Evolutionary conservation across 2,113 vertebrate species (phyloP).

Genomic region (Astur gentilis): DNA sequence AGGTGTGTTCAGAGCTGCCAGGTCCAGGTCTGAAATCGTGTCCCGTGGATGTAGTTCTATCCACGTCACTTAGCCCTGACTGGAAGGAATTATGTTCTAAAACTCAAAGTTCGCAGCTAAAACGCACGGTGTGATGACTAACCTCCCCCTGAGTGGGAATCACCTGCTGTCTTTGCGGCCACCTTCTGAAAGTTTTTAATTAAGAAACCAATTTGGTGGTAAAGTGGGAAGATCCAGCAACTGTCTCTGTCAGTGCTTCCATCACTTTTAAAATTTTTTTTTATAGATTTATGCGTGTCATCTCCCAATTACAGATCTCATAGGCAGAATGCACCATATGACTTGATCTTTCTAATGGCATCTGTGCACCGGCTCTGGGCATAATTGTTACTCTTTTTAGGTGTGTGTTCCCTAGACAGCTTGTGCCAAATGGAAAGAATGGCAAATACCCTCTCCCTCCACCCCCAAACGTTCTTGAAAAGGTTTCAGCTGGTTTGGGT

Average conservation of each 20-base stretch:
- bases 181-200: not conserved
- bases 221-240: not conserved
- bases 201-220: not conserved
- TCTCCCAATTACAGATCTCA: not conserved
- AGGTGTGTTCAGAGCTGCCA: not conserved
- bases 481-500: not conserved
- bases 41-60: not conserved
- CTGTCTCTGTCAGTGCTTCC: not conserved
- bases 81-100: not conserved
- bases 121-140: not conserved
- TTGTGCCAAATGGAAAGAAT: not conserved
- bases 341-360: not conserved
- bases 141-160: not conserved
- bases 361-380: not conserved
- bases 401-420: not conserved
- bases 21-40: accelerated
- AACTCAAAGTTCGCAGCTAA: not conserved
- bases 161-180: not conserved
- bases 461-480: not conserved
- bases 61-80: not conserved
- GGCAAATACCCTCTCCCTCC: not conserved
- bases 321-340: not conserved
- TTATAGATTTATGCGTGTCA: not conserved
- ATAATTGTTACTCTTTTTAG: not conserved
- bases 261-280: not conserved